Evolutionary conservation across 2,113 vertebrate species (phyloP), one percentile per base, ranked within the genome.

Genomic region (Hippoglossus stenolepis): DNA sequence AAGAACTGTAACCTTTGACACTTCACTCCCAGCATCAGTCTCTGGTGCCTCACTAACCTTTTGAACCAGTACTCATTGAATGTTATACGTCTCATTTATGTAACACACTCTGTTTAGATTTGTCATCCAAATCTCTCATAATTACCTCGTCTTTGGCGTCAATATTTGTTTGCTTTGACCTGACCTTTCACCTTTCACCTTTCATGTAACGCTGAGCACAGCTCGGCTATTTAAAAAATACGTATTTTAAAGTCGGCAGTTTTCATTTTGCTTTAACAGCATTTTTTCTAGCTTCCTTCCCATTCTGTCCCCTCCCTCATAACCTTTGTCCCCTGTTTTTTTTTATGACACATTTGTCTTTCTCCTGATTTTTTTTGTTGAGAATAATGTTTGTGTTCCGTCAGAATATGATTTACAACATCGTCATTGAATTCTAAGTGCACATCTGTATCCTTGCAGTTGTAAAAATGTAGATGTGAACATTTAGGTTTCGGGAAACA

Each of bases 221-320:
- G 64, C 65, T 10, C 23, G 35, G 51, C 12, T 28, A 57, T 77
- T 72, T 72, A 15, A 3, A 51, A 51, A 51, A 20, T 4, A 26
- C 7, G 65, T 64, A n/a, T 13, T 77, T 43, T 64, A 9, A 70
- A 75, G 82, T 88, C 81, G 89, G 85, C 79, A 40, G 26, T 89
- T 83, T 80, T 61, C 47, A 68, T 86, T 87, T 70, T 76, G 79
- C 84, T 65, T 11, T 23, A 17, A 51, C 77, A 79, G 80, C 84
- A 35, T 71, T 83, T 86, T 87, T 67, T 40, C 68, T 60, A 35
- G 35, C 53, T 73, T 47, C 40, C 35, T 61, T 63, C n/a, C 31
- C 31, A 31, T 31, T 7, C 31, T 7, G 31, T 5, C 31, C 31
- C 31, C 6, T 31, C 31, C 31, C 31, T 31, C 31, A 31, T 31